Base-by-base conservation (phyloP, 2,888 invertebrate species). In the Aspidiotus destructor region DNA sequence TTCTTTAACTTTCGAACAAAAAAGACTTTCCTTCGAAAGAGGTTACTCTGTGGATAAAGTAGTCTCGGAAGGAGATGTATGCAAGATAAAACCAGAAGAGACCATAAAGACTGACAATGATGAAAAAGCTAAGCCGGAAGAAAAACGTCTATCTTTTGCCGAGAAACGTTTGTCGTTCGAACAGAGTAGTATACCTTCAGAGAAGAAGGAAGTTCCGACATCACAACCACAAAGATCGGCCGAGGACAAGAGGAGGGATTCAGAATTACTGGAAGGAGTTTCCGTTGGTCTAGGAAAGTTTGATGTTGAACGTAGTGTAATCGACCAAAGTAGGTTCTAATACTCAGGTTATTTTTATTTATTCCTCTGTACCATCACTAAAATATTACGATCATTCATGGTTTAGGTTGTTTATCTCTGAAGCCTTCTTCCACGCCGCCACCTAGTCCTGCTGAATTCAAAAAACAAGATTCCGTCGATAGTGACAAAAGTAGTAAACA, bases 401-500 rank as follows among this genome's bases (percentile, higher is more conserved):
- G 78, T 79, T 71, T 78, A 84, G 85, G 84, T 79, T 78, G 84
- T 62, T 78, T 78, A 74, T 82, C 81, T 71, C 83, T 85, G 11
- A 73, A 72, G 68, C 72, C 72, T 28, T 84, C 85, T 52, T 85
- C 84, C 76, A 86, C 86, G 70, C 86, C 86, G 71, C 86, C 86
- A 62, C 86, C 86, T 8, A 86, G 86, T 73, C 86, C 86, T 53
- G 85, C 86, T 68, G 86, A 86, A 76, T 81, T 86, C 74, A 73
- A 73, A 69, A 60, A 68, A 62, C 62, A 57, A 11, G 68, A 68
- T 62, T 61, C 41, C 1, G 62, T 61, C 8, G 54, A 62, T 17
- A 61, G 68, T 57, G 63, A 68, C 17, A 60, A 42, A 60, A 68
- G 68, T 42, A 44, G 54, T 16, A 58, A 42, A 64, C 44, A 60